A percentile compares a stretch with the other conserved stretches of the same genome.
These are phyloP conservation scores for Oreochromis grahami DNA, from an alignment of 2,797 vertebrate genomes.

Conservation along the genomic window DNA sequence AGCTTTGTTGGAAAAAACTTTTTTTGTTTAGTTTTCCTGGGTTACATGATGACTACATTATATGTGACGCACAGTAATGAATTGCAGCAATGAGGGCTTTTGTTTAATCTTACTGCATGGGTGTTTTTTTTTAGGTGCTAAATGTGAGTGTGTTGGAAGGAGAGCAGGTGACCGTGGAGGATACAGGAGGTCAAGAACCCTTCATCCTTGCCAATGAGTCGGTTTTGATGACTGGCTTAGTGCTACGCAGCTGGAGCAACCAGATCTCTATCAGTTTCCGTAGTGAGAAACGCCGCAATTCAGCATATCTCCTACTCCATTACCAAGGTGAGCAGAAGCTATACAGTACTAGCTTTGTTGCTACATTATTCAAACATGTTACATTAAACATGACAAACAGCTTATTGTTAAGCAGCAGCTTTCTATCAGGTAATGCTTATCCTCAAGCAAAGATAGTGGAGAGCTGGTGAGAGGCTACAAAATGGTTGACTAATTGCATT, in stretches of 20 bases:
- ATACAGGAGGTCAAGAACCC: slow-evolving; percentile 82
- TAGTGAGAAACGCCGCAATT: slow-evolving; percentile 72
- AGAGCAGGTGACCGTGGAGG: slow-evolving; percentile 86
- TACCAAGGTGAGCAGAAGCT: slow-evolving; percentile 86
- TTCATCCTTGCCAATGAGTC: slow-evolving; percentile 90
- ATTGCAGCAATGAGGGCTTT: neutral
- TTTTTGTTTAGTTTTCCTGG: neutral
- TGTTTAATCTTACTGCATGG: neutral
- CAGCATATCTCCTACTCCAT: slow-evolving; percentile 82
- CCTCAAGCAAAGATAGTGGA: neutral
- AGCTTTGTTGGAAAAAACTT: neutral
- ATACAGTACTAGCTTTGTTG: neutral
- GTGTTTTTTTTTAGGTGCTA: slow-evolving; percentile 76
- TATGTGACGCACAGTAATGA: neutral
- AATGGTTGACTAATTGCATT: neutral
- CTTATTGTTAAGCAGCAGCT: neutral
- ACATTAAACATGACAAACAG: neutral
- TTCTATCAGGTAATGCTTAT: neutral
- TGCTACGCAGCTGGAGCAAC: slow-evolving; percentile 93
- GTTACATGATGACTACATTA: too few relatives aligned
- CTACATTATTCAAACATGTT: neutral
- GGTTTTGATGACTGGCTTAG: slow-evolving; percentile 85
- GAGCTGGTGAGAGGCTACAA: neutral
- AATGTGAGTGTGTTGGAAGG: slow-evolving; percentile 87
- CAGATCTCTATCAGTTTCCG: slow-evolving; percentile 88